These are phyloP conservation scores for Ceramica pisi DNA, from an alignment of 2,888 invertebrate species.

Conservation along the genomic window DNA sequence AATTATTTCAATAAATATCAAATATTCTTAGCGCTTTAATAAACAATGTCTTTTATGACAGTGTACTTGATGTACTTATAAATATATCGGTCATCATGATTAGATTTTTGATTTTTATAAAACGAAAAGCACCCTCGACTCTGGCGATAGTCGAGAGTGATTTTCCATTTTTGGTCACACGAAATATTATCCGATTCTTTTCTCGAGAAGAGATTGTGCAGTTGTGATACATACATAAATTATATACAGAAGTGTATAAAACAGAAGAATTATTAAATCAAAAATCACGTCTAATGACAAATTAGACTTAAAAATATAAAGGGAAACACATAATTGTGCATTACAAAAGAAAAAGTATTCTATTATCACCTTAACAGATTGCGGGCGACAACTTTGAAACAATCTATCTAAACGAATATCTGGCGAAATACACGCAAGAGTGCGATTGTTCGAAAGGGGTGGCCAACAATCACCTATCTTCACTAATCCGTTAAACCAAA, in stretches of 20 bases:
- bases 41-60: slow-evolving; percentile 89
- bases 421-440: slow-evolving; percentile 82
- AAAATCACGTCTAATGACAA: slow-evolving; percentile 77
- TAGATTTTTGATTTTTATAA: slow-evolving; percentile 71
- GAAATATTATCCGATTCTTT: slow-evolving; percentile 59
- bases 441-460: slow-evolving; percentile 69
- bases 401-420: slow-evolving; percentile 72
- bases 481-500: slow-evolving; percentile 82
- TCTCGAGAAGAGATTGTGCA: slow-evolving; percentile 84
- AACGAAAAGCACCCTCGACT: slow-evolving; percentile 68
- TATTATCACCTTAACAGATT: slow-evolving; percentile 87
- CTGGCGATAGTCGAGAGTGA: slow-evolving; percentile 82
- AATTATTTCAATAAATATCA: slow-evolving; percentile 84
- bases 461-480: slow-evolving; percentile 76
- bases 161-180: slow-evolving; percentile 64
- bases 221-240: slow-evolving; percentile 80
- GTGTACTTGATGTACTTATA: slow-evolving; percentile 87
- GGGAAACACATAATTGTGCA: slow-evolving; percentile 87
- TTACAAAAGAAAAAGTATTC: slow-evolving; percentile 85
- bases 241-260: slow-evolving; percentile 84
- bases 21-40: slow-evolving; percentile 86
- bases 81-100: slow-evolving; percentile 80
- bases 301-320: slow-evolving; percentile 79
- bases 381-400: slow-evolving; percentile 67
- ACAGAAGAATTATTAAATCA: slow-evolving; percentile 67